Evolutionary conservation across 2,888 invertebrate species (phyloP).

Genomic region (Scotopteryx bipunctaria): DNA sequence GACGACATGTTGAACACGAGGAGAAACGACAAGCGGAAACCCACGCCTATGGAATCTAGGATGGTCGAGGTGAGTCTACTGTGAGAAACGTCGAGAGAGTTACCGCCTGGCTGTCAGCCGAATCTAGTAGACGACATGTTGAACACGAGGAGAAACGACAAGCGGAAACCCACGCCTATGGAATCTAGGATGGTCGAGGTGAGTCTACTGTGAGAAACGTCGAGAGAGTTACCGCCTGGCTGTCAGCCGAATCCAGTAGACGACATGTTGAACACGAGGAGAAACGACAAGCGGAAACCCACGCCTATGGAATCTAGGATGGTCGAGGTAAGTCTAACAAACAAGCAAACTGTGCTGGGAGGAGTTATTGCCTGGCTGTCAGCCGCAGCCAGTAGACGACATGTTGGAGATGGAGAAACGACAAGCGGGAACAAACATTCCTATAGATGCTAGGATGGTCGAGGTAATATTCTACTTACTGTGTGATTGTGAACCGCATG

Average conservation of each 20-base stretch:
- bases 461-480: too few relatives aligned
- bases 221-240: constrained; percentile 92
- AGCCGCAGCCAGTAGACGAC: constrained; percentile 81
- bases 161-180: constrained; percentile 63
- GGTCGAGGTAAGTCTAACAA: constrained; percentile 71
- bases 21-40: constrained; percentile 53
- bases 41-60: constrained; percentile 68
- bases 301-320: constrained; percentile 68
- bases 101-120: constrained; percentile 89
- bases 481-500: constrained; percentile 85
- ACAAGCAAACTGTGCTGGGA: constrained; percentile 93
- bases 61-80: too few relatives aligned
- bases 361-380: constrained; percentile 89
- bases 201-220: too few relatives aligned
- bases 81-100: too few relatives aligned
- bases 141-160: constrained; percentile 45
- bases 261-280: constrained; percentile 61
- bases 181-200: too few relatives aligned
- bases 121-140: constrained; percentile 80
- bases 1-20: constrained; percentile 63
- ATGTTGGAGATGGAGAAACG: constrained; percentile 62
- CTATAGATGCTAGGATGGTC: constrained; percentile 66
- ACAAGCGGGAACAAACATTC: constrained; percentile 63
- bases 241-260: constrained; percentile 82
- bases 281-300: constrained; percentile 54